phyloP scores from a whole-genome alignment of 2,888 invertebrate genomes.

The Deilephila porcellus region DNA sequence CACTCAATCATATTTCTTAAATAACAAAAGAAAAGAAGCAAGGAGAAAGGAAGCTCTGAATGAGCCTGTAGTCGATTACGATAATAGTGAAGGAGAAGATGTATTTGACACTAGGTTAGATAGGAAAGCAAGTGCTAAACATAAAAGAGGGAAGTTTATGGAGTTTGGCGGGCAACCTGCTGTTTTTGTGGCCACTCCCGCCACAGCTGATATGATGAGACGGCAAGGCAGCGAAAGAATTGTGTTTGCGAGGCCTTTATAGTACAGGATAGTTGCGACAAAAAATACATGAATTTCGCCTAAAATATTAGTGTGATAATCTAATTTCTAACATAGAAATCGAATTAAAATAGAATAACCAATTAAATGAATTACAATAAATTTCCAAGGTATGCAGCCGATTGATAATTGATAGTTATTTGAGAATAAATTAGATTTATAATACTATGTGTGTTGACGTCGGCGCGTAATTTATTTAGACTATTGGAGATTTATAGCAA shows the following conservation, averaged over 20 bases:
- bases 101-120: slow-evolving; percentile 73
- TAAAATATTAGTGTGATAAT: background rate
- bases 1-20: slow-evolving; percentile 69
- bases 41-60: slow-evolving; percentile 70
- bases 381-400: slow-evolving; percentile 5
- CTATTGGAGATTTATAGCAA: slow-evolving; percentile 26
- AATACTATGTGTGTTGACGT: slow-evolving; percentile 8
- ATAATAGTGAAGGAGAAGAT: slow-evolving; percentile 79
- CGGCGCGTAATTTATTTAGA: slow-evolving; percentile 23
- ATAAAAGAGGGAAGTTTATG: slow-evolving; percentile 71
- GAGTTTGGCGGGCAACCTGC: slow-evolving; percentile 72
- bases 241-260: slow-evolving; percentile 74
- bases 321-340: background rate
- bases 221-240: slow-evolving; percentile 76
- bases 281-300: background rate
- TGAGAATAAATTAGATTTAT: slow-evolving; percentile 28
- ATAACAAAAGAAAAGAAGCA: slow-evolving; percentile 62
- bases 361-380: background rate
- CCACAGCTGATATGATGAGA: slow-evolving; percentile 76
- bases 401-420: slow-evolving; percentile 16
- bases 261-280: slow-evolving; percentile 39
- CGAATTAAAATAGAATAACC: background rate
- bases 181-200: slow-evolving; percentile 75
- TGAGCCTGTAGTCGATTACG: slow-evolving; percentile 80
- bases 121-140: slow-evolving; percentile 62